phyloP scores from a whole-genome alignment of 2,797 vertebrate genomes.

The Caiman crocodilus region DNA sequence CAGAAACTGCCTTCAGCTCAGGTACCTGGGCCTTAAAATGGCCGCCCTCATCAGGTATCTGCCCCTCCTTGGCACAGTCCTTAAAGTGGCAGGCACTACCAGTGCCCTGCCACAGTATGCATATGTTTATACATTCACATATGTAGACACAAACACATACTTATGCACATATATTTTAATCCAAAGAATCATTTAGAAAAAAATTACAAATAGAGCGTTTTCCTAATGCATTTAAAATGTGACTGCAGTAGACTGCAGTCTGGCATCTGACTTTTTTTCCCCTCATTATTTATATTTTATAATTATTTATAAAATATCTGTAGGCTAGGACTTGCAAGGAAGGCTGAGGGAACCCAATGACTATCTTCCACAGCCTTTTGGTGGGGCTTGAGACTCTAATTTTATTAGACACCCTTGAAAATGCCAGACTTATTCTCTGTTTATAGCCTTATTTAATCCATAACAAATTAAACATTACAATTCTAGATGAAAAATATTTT shows the following conservation, averaged over 20 bases:
- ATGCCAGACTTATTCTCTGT: background rate
- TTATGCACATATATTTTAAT: rapidly evolving
- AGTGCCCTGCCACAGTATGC: no score
- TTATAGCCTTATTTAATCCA: background rate
- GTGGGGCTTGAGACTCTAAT: background rate
- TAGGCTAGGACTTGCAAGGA: background rate
- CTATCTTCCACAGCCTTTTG: background rate
- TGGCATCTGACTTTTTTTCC: background rate
- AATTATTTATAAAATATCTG: background rate
- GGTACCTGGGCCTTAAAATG: no score
- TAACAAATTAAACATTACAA: rapidly evolving
- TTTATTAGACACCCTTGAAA: background rate
- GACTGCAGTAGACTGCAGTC: background rate
- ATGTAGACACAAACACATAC: rapidly evolving
- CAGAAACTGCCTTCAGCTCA: no score
- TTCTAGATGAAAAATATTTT: background rate
- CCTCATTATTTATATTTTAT: no score
- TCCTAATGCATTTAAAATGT: background rate
- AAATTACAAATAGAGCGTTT: background rate
- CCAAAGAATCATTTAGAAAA: background rate
- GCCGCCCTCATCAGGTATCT: no score
- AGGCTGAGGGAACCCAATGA: background rate
- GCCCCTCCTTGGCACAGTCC: no score
- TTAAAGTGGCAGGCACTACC: no score
- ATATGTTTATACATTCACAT: background rate